Percentiles rank a stretch among this genome's conserved stretches.
Evolutionary conservation across 2,797 vertebrate species (phyloP).

Genomic region (Threskiornis aethiopicus): DNA sequence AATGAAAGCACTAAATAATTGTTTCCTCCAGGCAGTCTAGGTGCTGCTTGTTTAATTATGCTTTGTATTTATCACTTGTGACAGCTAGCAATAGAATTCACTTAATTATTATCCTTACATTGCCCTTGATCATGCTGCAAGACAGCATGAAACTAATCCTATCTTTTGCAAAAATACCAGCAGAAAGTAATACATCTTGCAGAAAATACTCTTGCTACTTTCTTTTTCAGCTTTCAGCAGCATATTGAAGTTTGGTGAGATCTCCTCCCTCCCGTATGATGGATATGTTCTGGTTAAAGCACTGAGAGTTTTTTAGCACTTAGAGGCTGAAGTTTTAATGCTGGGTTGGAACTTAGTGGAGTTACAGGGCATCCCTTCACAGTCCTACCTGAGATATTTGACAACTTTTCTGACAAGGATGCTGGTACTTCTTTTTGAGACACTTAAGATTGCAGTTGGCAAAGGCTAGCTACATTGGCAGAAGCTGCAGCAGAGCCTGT

Average conservation of each 20-base stretch:
- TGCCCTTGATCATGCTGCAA: conserved; percentile 10
- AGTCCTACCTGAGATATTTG: neutral
- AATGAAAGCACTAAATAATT: conserved; percentile 45
- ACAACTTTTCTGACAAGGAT: neutral
- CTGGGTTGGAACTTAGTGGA: neutral
- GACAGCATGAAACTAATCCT: conserved; percentile 28
- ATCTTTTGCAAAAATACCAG: neutral
- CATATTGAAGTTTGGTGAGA: neutral
- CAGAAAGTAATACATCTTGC: neutral
- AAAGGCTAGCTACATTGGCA: neutral
- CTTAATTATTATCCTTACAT: neutral
- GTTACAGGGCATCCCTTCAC: neutral
- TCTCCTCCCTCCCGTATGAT: neutral
- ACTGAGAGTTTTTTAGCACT: neutral
- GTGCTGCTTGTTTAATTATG: conserved; percentile 15
- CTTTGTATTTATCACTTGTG: conserved; percentile 35
- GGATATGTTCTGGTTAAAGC: neutral
- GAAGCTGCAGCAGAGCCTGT: neutral
- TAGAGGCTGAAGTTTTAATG: neutral
- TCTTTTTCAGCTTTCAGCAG: neutral
- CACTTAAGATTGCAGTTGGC: neutral
- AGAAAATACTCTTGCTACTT: neutral
- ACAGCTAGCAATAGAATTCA: conserved; percentile 7
- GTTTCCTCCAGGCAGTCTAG: conserved; percentile 21
- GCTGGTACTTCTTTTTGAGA: neutral